Base-by-base conservation (phyloP, 2,797 vertebrate genomes). In the Xiphophorus birchmanni region DNA sequence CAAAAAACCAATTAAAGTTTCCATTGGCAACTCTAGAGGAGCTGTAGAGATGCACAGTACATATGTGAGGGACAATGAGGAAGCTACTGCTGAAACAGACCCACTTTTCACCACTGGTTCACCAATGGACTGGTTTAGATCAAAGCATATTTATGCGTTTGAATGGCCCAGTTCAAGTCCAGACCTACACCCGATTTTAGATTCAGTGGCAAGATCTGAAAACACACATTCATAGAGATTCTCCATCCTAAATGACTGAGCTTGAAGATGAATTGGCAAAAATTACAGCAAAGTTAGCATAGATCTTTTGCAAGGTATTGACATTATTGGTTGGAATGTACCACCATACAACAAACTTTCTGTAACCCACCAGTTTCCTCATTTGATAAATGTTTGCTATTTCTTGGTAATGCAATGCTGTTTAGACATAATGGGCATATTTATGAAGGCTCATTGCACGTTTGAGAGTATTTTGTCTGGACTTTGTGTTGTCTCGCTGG, bases 381-480 rank as follows among this genome's bases (percentile, higher is more conserved):
- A 73, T 44, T 85, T 78, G 81, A 63, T 85, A 76, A 74, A 54
- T 80, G 78, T 67, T 75, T 75, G 76, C 69, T 26, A 84, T 74
- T 72, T 74, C 37, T 77, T 81, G 78, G 74, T 63, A 17, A 71
- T 79, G 75, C 76, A 69, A 42, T 60, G 75, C 80, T 75, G 76
- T 91, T 90, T 86, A 92, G 83, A 78, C 73, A 56, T 82, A 82
- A 89, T 82, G 74, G 77, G 42, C 50, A 80, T 82, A 76, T 83
- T 88, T 86, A 86, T 76, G 80, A 89, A 37, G 67, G 52, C 54
- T 73, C 82, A 71, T 8, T 17, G 67, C 69, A 77, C 80, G 80
- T 89, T 88, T 90, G 88, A 87, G 85, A 90, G 90, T 77, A 78
- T 86, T 85, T 81, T 80, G 85, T 87, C 74, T 23, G 63, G 81